Base-by-base conservation (phyloP, 2,888 invertebrate genomes). In the Biston betularia region DNA sequence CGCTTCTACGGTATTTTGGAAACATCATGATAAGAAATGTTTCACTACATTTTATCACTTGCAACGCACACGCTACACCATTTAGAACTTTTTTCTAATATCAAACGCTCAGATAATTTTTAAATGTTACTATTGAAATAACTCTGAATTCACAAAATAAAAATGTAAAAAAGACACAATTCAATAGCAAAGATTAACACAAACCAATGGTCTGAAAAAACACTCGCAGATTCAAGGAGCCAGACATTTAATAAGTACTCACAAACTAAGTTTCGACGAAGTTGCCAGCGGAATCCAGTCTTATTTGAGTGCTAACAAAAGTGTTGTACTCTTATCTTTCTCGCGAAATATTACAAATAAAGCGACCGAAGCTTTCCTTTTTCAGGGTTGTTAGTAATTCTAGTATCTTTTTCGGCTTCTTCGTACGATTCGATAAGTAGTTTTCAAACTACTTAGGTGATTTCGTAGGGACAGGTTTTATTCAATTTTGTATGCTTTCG, bases 251-350 rank as follows among this genome's bases (percentile, higher is more conserved):
- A 48, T 59, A 66, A 62, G 61, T 57, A 53, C 46, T 52, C 48
- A 62, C 61, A 34, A 58, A 66, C 56, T 62, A 61, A 65, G 34
- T 61, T 66, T 46, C 57, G 61, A 66, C 66, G 57, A 61, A 65
- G 56, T 15, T 42, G 42, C 48, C 40, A 35, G 14, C 46, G 52
- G 66, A 61, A 66, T 58, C 53, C 53, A 42, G 46, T 53, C 66
- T 62, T 48, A 66, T 58, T 49, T 35, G 48, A 62, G 62, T 66
- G 35, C 53, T 57, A 38, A 53, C 57, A 58, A 66, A 61, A 61
- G 40, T 56, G 56, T 55, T 56, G 52, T 55, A 55, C 34, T 55
- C 50, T 55, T 52, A 50, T 66, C 46, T 58, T 38, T 38, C 44
- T 58, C 44, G 66, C 24, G 52, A 66, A 62, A 66, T 66, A 66